Evolutionary conservation across 2,888 invertebrate species (phyloP), one percentile per base, ranked within the genome.

Genomic region (Drosophila melanosoma): DNA sequence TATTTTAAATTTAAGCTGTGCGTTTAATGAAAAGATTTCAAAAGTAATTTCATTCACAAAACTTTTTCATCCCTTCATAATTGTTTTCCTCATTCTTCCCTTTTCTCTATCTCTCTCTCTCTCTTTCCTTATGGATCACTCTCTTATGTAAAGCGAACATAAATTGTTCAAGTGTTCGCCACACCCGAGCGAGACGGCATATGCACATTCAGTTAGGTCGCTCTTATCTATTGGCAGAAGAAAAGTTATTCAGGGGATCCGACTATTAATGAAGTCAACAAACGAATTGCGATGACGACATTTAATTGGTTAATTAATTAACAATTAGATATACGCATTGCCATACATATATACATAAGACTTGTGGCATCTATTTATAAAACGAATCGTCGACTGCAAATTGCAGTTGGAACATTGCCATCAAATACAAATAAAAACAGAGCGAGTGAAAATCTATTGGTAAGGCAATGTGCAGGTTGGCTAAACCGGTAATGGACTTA

Each of bases 401-500:
- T 83, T 85, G 86, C 90, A 83, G 75, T 83, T 89, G 85, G 78
- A 71, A 63, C 40, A 38, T 48, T 89, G 85, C 90, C 85, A 85
- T 75, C 26, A 57, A 71, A 45, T 45, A 48, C 70, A 64, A 78
- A 59, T 54, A 58, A 81, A 45, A 45, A 58, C 68, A 35, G 38
- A 40, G 7, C 20, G 35, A 35, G 49, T 17, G 23, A 29, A 53
- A 48, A 74, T 45, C 6, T 29, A 8, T 35, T 45, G 10, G 38
- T 11, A 29, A 33, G 3, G 20, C 23, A 29, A 20, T 35, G n/a
- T 6, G 8, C 10, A 2, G 20, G 20, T 83, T 85, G 76, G 80
- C 69, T 56, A 62, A 59, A 69, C 80, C 83, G 76, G 85, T 70
- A 69, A 58, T 56, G 59, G 2, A 29, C 8, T 17, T 20, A 26